Evolutionary conservation across 2,113 vertebrate species (phyloP).

Genomic region (Chamaetylas fuelleborni): DNA sequence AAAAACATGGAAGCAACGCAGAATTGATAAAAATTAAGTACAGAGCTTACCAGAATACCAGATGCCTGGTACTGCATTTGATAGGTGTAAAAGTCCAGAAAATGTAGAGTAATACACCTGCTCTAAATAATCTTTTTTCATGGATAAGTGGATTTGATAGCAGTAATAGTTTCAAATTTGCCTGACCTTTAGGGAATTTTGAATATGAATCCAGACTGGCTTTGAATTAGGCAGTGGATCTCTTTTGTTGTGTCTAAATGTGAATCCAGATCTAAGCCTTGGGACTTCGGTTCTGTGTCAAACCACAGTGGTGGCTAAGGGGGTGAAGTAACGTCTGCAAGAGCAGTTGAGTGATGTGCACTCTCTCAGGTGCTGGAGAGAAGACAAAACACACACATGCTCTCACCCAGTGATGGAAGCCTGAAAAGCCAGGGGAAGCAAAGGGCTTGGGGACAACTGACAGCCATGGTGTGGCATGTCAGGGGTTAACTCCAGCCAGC

Average conservation of each 20-base stretch:
- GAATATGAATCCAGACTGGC: background rate
- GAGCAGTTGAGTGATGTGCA: background rate
- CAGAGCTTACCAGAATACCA: background rate
- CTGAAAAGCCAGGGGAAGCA: background rate
- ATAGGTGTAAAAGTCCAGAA: background rate
- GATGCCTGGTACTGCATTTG: background rate
- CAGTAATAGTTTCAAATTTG: background rate
- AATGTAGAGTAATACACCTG: background rate
- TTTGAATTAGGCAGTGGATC: background rate
- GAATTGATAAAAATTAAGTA: background rate
- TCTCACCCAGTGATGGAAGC: background rate
- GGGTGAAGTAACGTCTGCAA: background rate
- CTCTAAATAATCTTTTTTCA: background rate
- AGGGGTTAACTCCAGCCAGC: background rate
- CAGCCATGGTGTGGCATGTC: background rate
- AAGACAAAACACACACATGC: background rate
- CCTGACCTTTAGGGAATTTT: background rate
- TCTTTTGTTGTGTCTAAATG: background rate
- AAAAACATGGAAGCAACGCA: background rate
- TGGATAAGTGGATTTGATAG: background rate
- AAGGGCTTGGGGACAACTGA: background rate
- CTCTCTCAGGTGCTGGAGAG: background rate
- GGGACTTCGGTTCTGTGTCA: background rate
- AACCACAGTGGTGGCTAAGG: background rate
- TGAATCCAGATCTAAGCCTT: background rate